Evolutionary conservation across 2,113 vertebrate genomes (phyloP).

Genomic region (Tylochromis polylepis): DNA sequence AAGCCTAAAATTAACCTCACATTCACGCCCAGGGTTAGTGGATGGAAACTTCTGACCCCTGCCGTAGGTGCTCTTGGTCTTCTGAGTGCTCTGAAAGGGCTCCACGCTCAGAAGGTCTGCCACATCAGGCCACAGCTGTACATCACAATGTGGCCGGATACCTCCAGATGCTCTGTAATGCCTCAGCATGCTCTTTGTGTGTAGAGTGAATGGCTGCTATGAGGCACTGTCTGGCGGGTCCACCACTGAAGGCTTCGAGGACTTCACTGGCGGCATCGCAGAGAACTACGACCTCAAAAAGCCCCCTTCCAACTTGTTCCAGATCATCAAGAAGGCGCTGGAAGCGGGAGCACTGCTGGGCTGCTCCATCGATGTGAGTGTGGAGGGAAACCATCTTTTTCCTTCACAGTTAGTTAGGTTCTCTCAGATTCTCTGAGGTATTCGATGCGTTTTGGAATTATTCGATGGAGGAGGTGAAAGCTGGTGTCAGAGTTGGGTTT

Average conservation of each 20-base stretch:
- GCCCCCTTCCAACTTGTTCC: conserved; percentile 82
- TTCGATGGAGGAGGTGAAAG: background rate
- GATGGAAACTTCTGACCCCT: background rate
- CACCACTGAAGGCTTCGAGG: conserved; percentile 92
- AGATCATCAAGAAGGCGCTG: conserved; percentile 87
- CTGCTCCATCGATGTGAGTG: conserved; percentile 91
- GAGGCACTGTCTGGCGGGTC: conserved; percentile 88
- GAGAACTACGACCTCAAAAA: conserved; percentile 84
- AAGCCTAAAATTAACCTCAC: background rate
- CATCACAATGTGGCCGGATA: too few species aligned
- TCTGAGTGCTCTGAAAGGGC: rapidly evolving
- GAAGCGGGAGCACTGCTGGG: conserved; percentile 86
- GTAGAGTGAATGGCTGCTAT: conserved; percentile 85
- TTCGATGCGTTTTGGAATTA: rapidly evolving
- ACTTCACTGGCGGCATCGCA: conserved; percentile 91
- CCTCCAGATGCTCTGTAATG: background rate
- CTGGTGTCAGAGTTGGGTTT: background rate
- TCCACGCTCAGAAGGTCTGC: background rate
- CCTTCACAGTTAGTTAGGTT: background rate
- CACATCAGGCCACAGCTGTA: too few species aligned
- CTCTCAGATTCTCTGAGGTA: background rate
- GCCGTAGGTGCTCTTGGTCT: background rate
- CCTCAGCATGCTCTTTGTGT: background rate
- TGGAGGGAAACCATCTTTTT: background rate
- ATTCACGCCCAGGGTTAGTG: background rate